phyloP scores from a whole-genome alignment of 1,140 invertebrate genomes.

The Formica selysi region DNA sequence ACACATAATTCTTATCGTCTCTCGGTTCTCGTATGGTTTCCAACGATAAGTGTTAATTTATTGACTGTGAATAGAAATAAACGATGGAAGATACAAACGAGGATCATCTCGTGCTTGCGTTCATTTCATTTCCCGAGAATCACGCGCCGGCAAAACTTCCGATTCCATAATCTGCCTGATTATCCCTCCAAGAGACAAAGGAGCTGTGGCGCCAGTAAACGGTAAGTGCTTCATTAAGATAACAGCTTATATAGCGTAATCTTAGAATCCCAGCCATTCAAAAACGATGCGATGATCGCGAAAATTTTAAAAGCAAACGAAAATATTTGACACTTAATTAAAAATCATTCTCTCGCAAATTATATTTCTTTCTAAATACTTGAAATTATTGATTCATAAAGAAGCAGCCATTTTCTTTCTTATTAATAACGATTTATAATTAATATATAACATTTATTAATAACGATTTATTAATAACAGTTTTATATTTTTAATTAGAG shows the following conservation, averaged over 20 bases:
- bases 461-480: background rate
- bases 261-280: slow-evolving; percentile 8
- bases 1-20: slow-evolving; percentile 78
- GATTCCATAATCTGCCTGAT: slow-evolving; percentile 46
- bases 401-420: background rate
- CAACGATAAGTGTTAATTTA: slow-evolving; percentile 85
- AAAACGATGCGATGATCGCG: background rate
- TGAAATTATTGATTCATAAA: background rate
- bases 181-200: slow-evolving; percentile 30
- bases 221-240: slow-evolving; percentile 59
- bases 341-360: background rate
- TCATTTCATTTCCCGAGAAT: slow-evolving; percentile 23
- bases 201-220: slow-evolving; percentile 26
- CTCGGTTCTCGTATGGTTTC: slow-evolving; percentile 80
- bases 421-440: background rate
- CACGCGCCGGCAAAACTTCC: slow-evolving; percentile 8
- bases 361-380: background rate
- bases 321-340: background rate
- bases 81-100: slow-evolving; percentile 70
- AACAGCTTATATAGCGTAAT: slow-evolving; percentile 20
- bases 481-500: background rate
- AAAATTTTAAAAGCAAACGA: slow-evolving; percentile 24
- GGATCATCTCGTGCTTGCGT: background rate
- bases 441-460: background rate
- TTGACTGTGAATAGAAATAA: slow-evolving; percentile 86